Base-by-base conservation (phyloP, 2,113 vertebrate genomes). In the Hystrix brachyura region DNA sequence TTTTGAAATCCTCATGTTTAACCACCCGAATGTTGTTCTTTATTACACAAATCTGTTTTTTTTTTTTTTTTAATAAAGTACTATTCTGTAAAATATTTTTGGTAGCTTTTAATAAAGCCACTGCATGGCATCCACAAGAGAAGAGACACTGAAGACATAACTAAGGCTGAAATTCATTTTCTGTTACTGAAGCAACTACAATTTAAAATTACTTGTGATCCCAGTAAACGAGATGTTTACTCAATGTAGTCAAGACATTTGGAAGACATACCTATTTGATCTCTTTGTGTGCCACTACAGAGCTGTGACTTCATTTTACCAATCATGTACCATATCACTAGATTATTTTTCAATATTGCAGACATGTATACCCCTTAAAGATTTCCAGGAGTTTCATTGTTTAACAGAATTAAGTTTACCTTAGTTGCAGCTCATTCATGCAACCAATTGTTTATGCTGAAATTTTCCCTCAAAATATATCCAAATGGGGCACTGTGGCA, bases 321-420 rank as follows among this genome's bases (percentile, higher is more conserved):
- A 6, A 59, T 23, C 6, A 87, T 69, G 80, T 93, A 91, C 60
- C 82, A 76, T 93, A 69, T 60, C 1, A 81, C 8, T 62, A 91
- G 82, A 94, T 96, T 89, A 57, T 89, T 94, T 94, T 46, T 32
- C 25, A 91, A 11, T 82, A 91, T 85, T 87, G 9, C 4, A 85
- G 2, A 18, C 21, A 74, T 87, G 15, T 38, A 59, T 79, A 27
- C 46, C 78, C 69, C 7, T 86, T 87, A 81, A 67, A 93, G 1
- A 74, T 29, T 95, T 81, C 51, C 65, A 78, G 38, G 25, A 69
- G 7, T 76, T 96, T 91, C n/a, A 19, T 91, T 60, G 84, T 71
- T 96, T 60, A 94, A 55, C 19, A 87, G 5, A 87, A 87, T 23
- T 43, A 94, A 82, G 18, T 72, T 78, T 95, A 93, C 76, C n/a